Evolutionary conservation across 2,113 vertebrate species (phyloP).

Genomic region (Chlamydotis undulata): DNA sequence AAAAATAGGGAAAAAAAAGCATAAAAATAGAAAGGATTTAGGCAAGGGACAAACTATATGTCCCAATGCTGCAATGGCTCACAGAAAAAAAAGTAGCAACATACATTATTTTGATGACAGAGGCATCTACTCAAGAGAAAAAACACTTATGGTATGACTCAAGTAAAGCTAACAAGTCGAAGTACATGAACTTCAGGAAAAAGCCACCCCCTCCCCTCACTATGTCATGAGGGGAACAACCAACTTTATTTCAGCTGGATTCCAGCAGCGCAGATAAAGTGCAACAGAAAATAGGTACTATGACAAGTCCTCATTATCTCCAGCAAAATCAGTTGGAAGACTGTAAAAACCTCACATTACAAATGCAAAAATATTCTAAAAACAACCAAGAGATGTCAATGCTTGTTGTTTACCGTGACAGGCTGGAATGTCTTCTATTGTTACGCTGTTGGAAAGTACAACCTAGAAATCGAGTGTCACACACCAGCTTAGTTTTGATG

Average conservation of each 20-base stretch:
- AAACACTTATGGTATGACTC: neutral
- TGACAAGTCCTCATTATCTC: neutral
- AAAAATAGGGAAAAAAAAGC: too few relatives aligned
- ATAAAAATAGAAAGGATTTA: neutral
- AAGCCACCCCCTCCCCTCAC: neutral
- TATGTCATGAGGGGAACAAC: neutral
- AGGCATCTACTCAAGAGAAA: neutral
- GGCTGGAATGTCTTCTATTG: neutral
- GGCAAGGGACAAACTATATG: neutral
- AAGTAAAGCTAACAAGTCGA: neutral
- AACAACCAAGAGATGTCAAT: neutral
- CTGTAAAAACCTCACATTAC: neutral
- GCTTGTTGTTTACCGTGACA: neutral
- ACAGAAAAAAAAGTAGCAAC: neutral
- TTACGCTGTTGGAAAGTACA: neutral
- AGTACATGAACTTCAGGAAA: neutral
- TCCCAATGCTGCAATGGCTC: neutral
- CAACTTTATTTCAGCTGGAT: neutral
- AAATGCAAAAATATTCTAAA: neutral
- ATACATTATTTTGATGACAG: neutral
- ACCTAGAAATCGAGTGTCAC: neutral
- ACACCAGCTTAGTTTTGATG: neutral
- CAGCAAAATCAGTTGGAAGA: neutral
- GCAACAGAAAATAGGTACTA: neutral
- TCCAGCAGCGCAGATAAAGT: neutral